Conservation (phyloP, 2,113 vertebrate species). For the Cranoglanis bouderius region DNA sequence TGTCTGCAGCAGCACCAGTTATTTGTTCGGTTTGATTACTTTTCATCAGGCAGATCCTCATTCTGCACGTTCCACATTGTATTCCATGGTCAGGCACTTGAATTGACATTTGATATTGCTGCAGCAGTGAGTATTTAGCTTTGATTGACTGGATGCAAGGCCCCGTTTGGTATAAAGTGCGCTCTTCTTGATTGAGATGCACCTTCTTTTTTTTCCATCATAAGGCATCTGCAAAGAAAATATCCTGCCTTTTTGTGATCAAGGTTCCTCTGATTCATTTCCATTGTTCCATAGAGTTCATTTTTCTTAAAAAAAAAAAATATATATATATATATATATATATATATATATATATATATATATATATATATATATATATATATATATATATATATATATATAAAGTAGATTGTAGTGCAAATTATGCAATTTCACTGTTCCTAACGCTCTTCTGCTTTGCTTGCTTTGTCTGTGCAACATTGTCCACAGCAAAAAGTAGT, state of each 20-base stretch:
- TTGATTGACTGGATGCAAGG: conserved; percentile 27
- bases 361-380: conserved; percentile 48
- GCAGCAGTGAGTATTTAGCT: conserved; percentile 8
- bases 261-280: conserved; percentile 50
- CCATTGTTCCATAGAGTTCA: conserved; percentile 38
- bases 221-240: conserved; percentile 57
- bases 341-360: conserved; percentile 48
- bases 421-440: conserved; percentile 60
- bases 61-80: background rate
- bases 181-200: conserved; percentile 39
- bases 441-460: conserved; percentile 45
- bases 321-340: conserved; percentile 47
- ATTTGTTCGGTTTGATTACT: conserved; percentile 19
- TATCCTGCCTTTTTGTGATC: conserved; percentile 49
- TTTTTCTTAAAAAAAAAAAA: conserved; percentile 36
- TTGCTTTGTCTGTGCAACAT: conserved; percentile 50
- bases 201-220: conserved; percentile 10
- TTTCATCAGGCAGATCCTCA: conserved; percentile 13
- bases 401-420: conserved; percentile 71
- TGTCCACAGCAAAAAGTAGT: conserved; percentile 52
- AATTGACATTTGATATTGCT: background rate
- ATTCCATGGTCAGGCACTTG: conserved; percentile 22
- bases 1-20: conserved; percentile 27
- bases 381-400: conserved; percentile 45
- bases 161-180: conserved; percentile 3